Conservation (phyloP, 2,888 invertebrate genomes). For the Stictocephala bisonia region DNA sequence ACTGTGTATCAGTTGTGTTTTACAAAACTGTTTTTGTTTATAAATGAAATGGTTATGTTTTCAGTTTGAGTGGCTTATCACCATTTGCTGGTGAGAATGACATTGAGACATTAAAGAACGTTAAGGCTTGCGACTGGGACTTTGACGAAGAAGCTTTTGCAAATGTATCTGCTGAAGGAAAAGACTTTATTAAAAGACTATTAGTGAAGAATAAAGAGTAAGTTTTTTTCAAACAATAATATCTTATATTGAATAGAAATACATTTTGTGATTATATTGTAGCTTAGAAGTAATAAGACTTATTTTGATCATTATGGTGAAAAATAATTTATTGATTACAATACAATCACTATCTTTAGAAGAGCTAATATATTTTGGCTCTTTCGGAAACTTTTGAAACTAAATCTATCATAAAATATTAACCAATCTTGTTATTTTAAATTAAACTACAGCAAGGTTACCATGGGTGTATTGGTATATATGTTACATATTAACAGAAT, state of each 20-base stretch:
- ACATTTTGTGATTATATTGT: neutral
- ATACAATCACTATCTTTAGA: too few species aligned
- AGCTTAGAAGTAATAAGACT: slow-evolving; percentile 4
- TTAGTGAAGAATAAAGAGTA: slow-evolving; percentile 94
- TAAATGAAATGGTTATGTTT: slow-evolving; percentile 15
- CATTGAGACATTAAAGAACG: slow-evolving; percentile 97
- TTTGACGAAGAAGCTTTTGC: slow-evolving; percentile 97
- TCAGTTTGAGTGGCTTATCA: slow-evolving; percentile 93
- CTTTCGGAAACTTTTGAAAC: too few species aligned
- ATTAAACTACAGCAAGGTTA: too few species aligned
- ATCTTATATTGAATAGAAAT: slow-evolving; percentile 22
- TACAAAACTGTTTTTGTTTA: neutral
- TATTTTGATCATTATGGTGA: slow-evolving; percentile 14
- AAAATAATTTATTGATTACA: too few species aligned
- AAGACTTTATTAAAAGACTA: slow-evolving; percentile 96
- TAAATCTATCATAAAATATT: too few species aligned
- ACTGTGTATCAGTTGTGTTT: too few species aligned
- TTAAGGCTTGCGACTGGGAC: slow-evolving; percentile 99
- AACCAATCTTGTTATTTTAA: too few species aligned
- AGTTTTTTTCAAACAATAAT: slow-evolving; percentile 66
- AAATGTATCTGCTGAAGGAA: slow-evolving; percentile 95
- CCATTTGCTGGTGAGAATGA: slow-evolving; percentile 99
- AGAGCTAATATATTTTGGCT: too few species aligned
- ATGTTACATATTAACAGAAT: too few species aligned
- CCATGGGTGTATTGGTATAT: too few species aligned